Evolutionary conservation across 2,797 vertebrate species (phyloP).

Genomic region (Lithobates sylvaticus): DNA sequence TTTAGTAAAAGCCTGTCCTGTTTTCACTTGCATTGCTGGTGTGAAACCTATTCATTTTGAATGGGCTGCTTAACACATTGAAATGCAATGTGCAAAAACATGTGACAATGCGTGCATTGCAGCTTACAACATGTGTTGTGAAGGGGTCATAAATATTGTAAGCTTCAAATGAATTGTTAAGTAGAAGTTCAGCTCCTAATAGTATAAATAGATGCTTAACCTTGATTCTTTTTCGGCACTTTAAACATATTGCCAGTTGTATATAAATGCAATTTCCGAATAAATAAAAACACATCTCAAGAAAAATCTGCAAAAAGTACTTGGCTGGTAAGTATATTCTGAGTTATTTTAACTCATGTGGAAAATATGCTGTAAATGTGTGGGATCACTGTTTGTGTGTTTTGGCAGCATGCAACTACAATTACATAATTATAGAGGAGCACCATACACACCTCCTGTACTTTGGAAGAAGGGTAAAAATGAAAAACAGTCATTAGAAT

Average conservation of each 20-base stretch:
- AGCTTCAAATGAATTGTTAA: too few species aligned
- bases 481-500: slow-evolving; percentile 3
- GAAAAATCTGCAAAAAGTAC: neutral
- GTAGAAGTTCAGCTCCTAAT: too few species aligned
- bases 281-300: neutral
- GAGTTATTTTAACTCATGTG: slow-evolving; percentile 9
- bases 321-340: neutral
- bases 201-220: too few species aligned
- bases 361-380: slow-evolving; percentile 32
- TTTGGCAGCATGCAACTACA: slow-evolving; percentile 43
- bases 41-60: too few species aligned
- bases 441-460: slow-evolving; percentile 38
- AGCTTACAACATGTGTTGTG: too few species aligned
- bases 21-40: too few species aligned
- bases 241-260: neutral
- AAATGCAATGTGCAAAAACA: too few species aligned
- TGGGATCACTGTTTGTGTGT: slow-evolving; percentile 41
- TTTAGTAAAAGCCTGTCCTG: too few species aligned
- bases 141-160: too few species aligned
- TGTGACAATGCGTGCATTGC: too few species aligned
- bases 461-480: slow-evolving; percentile 24
- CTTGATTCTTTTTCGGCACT: too few species aligned
- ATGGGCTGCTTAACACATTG: too few species aligned
- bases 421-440: slow-evolving; percentile 58
- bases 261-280: neutral